Evolutionary conservation across 2,797 vertebrate species (phyloP), one percentile per base, ranked within the genome.

Genomic region (Acrocephalus scirpaceus): DNA sequence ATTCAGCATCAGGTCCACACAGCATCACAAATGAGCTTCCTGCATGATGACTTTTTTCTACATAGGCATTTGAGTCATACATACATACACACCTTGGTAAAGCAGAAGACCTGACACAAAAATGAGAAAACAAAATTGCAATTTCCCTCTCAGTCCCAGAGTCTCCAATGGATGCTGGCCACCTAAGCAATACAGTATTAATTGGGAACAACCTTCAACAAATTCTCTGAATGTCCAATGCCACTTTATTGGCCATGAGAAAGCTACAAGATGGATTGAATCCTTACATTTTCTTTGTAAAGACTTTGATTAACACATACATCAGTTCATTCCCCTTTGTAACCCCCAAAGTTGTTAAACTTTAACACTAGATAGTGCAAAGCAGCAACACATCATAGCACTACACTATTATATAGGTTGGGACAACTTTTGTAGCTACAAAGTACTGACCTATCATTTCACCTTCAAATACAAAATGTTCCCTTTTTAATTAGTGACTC

Each of bases 401-500:
- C 74, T 69, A 61, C 36, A 16, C 34, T 58, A 20, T 74, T 62
- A 81, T 16, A 69, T 6, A 73, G 70, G 80, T 58, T 16, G 87
- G 62, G 30, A 56, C 65, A 93, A 96, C 93, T 90, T 78, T 9
- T 22, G 45, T 48, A 86, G 82, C 65, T 78, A 58, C 34, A 15
- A 82, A 92, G 88, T 48, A 89, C 84, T 93, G 93, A 95, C 96
- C 95, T 96, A 92, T 73, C 92, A 82, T 79, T 94, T 97, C 93
- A 96, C 95, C 96, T 97, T 96, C 94, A 97, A 92, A 96, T 29
- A 90, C 58, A 91, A 73, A 93, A 84, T 72, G 93, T 95, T 96
- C 95, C 69, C 58, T 95, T 96, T 95, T 88, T 94, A 97, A 97
- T 97, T 97, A 97, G 82, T n/a, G 69, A 95, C 91, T 96, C n/a